These are phyloP conservation scores for Cacatua alba DNA, from an alignment of 2,113 vertebrate genomes.

Conservation along the genomic window DNA sequence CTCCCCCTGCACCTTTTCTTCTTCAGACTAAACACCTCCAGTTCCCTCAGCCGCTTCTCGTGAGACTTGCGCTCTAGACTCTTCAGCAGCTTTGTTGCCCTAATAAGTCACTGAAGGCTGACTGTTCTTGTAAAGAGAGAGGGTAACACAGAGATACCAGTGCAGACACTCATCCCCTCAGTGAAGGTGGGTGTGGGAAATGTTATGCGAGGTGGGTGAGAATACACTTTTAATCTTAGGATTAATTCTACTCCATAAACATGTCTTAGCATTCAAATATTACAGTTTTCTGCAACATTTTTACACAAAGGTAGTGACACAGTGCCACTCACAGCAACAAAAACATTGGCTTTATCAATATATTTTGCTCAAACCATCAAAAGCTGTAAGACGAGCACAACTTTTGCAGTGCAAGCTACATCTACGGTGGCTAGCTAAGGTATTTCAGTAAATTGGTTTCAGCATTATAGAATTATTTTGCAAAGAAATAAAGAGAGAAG, in stretches of 20 bases:
- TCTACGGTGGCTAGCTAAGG: background rate
- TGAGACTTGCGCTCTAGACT: background rate
- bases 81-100: background rate
- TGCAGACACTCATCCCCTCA: background rate
- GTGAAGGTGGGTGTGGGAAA: background rate
- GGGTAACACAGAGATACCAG: too few relatives aligned
- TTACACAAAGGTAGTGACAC: background rate
- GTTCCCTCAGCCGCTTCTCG: background rate
- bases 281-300: background rate
- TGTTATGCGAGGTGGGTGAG: accelerated
- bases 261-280: background rate
- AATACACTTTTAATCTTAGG: background rate
- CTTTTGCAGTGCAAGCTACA: background rate
- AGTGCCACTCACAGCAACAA: background rate
- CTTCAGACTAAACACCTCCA: background rate
- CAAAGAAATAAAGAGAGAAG: background rate
- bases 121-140: background rate
- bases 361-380: background rate
- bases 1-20: background rate
- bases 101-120: background rate
- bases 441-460: background rate
- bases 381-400: background rate
- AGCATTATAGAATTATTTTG: background rate
- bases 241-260: background rate
- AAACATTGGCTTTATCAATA: background rate